These are phyloP conservation scores for Tragelaphus scriptus DNA, from an alignment of 2,113 vertebrate genomes.

Conservation along the genomic window DNA sequence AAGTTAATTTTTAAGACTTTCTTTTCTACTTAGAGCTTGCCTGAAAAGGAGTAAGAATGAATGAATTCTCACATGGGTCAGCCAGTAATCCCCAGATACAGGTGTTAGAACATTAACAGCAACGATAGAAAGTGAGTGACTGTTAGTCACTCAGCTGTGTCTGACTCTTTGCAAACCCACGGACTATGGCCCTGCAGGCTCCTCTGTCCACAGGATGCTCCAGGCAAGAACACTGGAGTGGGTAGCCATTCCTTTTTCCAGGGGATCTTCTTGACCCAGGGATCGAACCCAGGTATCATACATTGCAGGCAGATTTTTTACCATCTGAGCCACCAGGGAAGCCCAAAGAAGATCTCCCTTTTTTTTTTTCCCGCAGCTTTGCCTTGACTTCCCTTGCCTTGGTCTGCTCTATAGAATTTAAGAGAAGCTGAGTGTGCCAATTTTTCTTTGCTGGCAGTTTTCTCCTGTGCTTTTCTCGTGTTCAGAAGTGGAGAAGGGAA, in stretches of 20 bases:
- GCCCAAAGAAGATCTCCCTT: background rate
- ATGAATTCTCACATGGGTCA: background rate
- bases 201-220: background rate
- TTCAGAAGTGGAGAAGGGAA: background rate
- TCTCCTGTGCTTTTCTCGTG: background rate
- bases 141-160: background rate
- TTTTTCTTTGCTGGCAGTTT: background rate
- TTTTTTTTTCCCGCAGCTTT: background rate
- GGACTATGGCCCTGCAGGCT: background rate
- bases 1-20: constrained; percentile 15
- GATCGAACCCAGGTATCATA: background rate
- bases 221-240: background rate
- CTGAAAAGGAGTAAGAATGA: background rate
- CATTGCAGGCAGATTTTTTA: background rate
- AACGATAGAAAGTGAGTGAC: background rate
- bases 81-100: background rate
- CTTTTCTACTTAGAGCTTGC: background rate
- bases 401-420: background rate
- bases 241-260: background rate
- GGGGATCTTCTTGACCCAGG: background rate
- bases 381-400: background rate
- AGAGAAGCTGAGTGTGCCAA: background rate
- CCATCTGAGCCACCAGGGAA: background rate
- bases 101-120: background rate
- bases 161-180: background rate